Evolutionary conservation across 2,888 invertebrate genomes (phyloP), one percentile per base, ranked within the genome.

Genomic region (Volucella inanis): DNA sequence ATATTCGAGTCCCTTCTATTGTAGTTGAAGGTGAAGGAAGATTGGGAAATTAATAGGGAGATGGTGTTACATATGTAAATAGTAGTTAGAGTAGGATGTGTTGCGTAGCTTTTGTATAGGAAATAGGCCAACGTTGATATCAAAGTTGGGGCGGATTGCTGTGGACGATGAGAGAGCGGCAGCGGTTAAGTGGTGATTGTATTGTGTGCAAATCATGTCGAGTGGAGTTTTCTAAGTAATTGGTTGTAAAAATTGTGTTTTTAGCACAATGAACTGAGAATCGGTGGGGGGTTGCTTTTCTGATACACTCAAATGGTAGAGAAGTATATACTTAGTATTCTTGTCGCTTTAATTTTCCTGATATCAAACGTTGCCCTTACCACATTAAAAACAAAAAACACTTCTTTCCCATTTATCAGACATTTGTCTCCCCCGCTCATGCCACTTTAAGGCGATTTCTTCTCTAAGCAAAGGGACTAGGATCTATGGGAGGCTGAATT

Each of bases 11-110:
- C 41, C 9, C 18, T 59, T 14, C 3, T 10, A 11, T 18, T 47
- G n/a, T 3, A 9, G n/a, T 9, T 11, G 38, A 52, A 38, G 14
- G 55, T 31, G 39, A 38, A 55, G n/a, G 38, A 43, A 61, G 39
- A 39, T 74, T 55, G 74, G 22, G 55, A 55, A 74, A 75, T 75
- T 65, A 75, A 55, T 54, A 65, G 41, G n/a, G 18, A 55, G 31
- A 45, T 55, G 38, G 64, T 65, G 62, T 49, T 55, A 64, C 74
- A 74, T 74, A 64, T 64, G 45, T 54, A 74, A 62, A 49, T 18
- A 38, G 47, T 22, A 14, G 50, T 41, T 43, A 14, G 18, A 67
- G 52, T 15, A 22, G 22, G 15, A 54, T 54, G 3, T 67, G 15
- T 68, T 55, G 12, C 38, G 55, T 55, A 15, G 68, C 47, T 12